A percentile compares a stretch with the other conserved stretches of the same genome.
phyloP scores from a whole-genome alignment of 1,140 invertebrate genomes.

The Kradibia gibbosae region DNA sequence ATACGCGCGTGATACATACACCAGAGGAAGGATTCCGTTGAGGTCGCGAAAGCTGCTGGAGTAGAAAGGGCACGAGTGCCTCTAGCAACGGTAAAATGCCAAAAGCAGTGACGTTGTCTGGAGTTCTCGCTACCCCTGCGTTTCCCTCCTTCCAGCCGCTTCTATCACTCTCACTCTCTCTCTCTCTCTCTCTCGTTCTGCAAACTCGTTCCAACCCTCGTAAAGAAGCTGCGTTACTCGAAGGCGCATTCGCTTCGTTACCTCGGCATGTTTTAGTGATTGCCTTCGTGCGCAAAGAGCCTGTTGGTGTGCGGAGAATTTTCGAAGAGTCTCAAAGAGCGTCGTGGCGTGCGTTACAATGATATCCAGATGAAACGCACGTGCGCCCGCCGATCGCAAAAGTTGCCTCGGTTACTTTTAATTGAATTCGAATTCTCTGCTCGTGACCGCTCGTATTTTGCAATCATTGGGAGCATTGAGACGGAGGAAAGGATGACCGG shows the following conservation, averaged over 20 bases:
- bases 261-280: background rate
- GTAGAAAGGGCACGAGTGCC: background rate
- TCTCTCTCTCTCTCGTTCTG: background rate
- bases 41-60: background rate
- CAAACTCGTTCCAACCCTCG: background rate
- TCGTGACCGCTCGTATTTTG: background rate
- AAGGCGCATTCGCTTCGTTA: background rate
- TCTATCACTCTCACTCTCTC: background rate
- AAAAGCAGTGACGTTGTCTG: conserved; percentile 47
- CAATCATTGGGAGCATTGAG: background rate
- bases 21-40: conserved; percentile 11
- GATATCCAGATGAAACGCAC: background rate
- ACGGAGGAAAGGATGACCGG: too few relatives aligned
- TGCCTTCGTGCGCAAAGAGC: background rate
- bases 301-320: background rate
- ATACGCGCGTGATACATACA: background rate
- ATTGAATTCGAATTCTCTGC: background rate
- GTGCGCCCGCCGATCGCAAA: background rate
- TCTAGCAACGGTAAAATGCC: conserved; percentile 38
- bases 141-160: background rate
- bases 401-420: background rate
- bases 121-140: conserved; percentile 29
- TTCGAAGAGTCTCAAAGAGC: background rate
- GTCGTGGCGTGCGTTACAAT: background rate
- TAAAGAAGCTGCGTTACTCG: too few relatives aligned